A percentile compares a stretch with the other conserved stretches of the same genome.
phyloP scores from a whole-genome alignment of 2,888 invertebrate species.

The Eretmocerus hayati region DNA sequence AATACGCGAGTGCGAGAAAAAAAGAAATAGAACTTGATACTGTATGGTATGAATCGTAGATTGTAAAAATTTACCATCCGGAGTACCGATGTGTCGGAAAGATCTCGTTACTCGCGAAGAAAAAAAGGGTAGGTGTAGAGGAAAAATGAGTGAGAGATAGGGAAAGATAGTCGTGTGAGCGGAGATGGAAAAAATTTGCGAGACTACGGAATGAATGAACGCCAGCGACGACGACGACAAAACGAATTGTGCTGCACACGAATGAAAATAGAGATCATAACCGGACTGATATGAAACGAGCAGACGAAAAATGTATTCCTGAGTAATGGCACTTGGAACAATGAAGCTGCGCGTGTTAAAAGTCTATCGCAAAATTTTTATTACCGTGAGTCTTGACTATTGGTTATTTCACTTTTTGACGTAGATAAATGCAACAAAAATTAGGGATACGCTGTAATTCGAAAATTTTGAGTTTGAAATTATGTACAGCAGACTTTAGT shows the following conservation, averaged over 20 bases:
- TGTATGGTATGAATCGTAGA: conserved; percentile 1
- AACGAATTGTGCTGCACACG: conserved; percentile 16
- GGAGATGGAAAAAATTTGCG: conserved; percentile 16
- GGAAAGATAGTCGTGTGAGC: not conserved
- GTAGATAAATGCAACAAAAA: conserved; percentile 6
- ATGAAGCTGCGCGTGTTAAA: not conserved
- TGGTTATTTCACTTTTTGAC: not conserved
- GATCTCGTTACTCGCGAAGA: conserved; percentile 4
- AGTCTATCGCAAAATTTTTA: not conserved
- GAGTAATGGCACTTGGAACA: conserved; percentile 5
- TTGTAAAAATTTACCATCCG: conserved; percentile 6
- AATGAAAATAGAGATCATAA: conserved; percentile 16
- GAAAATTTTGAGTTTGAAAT: no score
- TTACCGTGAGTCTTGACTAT: not conserved
- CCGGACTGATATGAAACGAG: conserved; percentile 10
- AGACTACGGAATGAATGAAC: conserved; percentile 13
- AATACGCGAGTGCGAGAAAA: not conserved
- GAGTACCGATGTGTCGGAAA: conserved; percentile 11
- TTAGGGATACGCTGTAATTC: no score
- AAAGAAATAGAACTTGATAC: conserved; percentile 1
- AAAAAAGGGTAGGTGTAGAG: not conserved
- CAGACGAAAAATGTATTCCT: conserved; percentile 1
- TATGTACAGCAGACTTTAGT: no score
- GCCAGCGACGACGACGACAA: no score
- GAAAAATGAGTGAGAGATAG: no score